These are phyloP conservation scores for Troilus luridus DNA, from an alignment of 2,888 invertebrate species.

Conservation along the genomic window DNA sequence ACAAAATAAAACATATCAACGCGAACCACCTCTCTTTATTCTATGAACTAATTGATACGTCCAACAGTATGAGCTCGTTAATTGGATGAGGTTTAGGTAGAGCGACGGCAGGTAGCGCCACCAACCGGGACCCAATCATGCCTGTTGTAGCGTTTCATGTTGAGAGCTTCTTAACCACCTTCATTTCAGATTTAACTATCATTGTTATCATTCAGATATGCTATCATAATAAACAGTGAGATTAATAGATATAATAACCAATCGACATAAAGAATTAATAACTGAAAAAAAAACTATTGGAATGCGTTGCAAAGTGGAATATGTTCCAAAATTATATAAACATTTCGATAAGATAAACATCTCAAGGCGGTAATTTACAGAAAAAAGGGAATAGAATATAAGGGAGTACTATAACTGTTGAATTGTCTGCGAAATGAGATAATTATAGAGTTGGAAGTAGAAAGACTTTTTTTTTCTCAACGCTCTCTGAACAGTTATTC, in stretches of 20 bases:
- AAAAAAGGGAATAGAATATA: neutral
- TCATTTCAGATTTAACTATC: neutral
- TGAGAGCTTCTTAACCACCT: neutral
- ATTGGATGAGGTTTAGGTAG: neutral
- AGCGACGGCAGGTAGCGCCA: neutral
- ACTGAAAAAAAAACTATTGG: too few relatives aligned
- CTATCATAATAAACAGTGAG: too few relatives aligned
- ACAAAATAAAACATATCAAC: neutral
- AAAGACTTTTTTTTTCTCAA: neutral
- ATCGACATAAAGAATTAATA: too few relatives aligned
- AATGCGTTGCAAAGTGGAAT: too few relatives aligned
- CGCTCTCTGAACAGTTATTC: neutral
- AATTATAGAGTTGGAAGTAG: neutral
- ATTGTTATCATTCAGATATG: too few relatives aligned
- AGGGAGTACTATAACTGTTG: neutral
- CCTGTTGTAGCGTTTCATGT: neutral
- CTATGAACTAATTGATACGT: neutral
- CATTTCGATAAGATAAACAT: too few relatives aligned
- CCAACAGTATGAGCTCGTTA: neutral
- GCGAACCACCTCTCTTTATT: neutral
- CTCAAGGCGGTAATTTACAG: too few relatives aligned
- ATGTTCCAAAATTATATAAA: too few relatives aligned
- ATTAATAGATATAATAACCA: too few relatives aligned
- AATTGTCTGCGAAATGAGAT: slow-evolving; percentile 9
- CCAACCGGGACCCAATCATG: neutral